Conservation (phyloP, 2,797 vertebrate species). For the Podargus strigoides region DNA sequence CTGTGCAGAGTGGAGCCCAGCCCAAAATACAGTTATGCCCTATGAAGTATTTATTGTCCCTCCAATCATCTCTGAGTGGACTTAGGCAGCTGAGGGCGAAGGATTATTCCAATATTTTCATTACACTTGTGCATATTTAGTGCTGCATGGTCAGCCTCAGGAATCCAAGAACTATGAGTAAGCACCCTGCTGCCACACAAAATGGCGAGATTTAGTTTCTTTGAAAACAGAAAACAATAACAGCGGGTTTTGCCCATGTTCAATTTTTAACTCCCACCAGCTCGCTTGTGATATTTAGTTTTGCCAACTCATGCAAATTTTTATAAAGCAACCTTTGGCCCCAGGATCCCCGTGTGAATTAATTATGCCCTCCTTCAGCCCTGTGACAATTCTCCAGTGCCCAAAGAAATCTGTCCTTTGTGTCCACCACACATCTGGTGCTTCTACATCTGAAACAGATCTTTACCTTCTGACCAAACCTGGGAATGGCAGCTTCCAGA, state of each 20-base stretch:
- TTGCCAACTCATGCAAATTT: not conserved
- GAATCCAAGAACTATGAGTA: not conserved
- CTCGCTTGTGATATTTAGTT: conserved; percentile 10
- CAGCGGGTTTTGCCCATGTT: not conserved
- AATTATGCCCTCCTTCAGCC: not conserved
- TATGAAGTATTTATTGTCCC: not conserved
- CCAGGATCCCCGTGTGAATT: not conserved
- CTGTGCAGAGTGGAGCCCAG: not conserved
- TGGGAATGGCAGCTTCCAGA: not conserved
- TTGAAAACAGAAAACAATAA: conserved; percentile 1
- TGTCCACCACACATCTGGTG: not conserved
- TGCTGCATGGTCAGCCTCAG: not conserved
- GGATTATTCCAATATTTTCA: not conserved
- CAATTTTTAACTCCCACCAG: conserved; percentile 11
- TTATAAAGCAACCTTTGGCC: not conserved
- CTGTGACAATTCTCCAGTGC: not conserved
- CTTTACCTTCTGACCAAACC: not conserved
- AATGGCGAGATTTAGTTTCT: not conserved
- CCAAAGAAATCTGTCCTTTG: not conserved
- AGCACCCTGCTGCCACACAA: not conserved
- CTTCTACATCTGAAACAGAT: not conserved
- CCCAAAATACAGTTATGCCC: not conserved
- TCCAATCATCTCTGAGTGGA: not conserved
- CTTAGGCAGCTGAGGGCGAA: not conserved
- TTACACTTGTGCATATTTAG: not conserved